Evolutionary conservation across 2,888 invertebrate species (phyloP).

Genomic region (Beris morrisii): DNA sequence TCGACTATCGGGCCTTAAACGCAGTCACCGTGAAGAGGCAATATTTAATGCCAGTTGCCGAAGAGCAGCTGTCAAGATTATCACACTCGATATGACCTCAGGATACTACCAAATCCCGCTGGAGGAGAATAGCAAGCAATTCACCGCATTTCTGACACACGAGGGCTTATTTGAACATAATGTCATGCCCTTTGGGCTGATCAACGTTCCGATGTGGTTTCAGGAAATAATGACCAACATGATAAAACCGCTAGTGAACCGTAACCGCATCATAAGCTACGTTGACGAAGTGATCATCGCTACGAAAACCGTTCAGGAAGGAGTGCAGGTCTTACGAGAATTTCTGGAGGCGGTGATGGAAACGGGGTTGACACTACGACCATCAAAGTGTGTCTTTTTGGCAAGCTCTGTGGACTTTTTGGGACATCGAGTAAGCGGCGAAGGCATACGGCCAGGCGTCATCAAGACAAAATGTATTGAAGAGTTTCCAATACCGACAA

Average conservation of each 20-base stretch:
- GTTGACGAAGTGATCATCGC: conserved; percentile 23
- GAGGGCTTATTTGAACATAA: conserved; percentile 44
- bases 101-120: conserved; percentile 25
- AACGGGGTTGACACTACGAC: not conserved
- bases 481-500: conserved; percentile 42
- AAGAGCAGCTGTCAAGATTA: conserved; percentile 39
- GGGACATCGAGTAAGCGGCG: conserved; percentile 44
- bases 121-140: conserved; percentile 17
- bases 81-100: conserved; percentile 8
- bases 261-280: conserved; percentile 5
- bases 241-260: not conserved
- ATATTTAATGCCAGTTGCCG: conserved; percentile 41
- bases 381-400: conserved; percentile 42
- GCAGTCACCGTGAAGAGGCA: conserved; percentile 40
- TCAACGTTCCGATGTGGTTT: conserved; percentile 43
- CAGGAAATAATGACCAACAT: no score
- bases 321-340: conserved; percentile 37
- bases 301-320: conserved; percentile 40
- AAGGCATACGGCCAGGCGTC: conserved; percentile 43
- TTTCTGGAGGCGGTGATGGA: conserved; percentile 38
- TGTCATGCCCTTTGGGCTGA: conserved; percentile 43
- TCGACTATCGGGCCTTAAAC: conserved; percentile 44
- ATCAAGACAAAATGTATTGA: conserved; percentile 41
- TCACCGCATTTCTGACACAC: conserved; percentile 42
- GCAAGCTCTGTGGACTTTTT: conserved; percentile 29